Conservation (phyloP, 1,140 invertebrate genomes). For the Drosophila kepulauana region DNA sequence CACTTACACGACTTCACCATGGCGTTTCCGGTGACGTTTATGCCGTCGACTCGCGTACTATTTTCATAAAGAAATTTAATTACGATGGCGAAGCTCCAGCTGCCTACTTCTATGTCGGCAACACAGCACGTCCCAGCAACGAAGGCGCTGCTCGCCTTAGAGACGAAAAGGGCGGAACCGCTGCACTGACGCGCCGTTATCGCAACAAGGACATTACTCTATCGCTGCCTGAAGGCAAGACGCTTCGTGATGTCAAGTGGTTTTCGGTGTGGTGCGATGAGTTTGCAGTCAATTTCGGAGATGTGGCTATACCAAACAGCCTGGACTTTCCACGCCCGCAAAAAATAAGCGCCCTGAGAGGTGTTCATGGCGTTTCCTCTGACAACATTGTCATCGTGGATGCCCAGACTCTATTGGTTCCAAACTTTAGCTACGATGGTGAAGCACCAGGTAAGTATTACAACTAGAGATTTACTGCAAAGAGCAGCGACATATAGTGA, state of each 20-base stretch:
- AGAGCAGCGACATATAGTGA: neutral
- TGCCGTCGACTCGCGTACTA: conserved; percentile 93
- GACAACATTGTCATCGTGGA: conserved; percentile 95
- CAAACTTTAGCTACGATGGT: conserved; percentile 95
- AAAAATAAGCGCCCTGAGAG: conserved; percentile 90
- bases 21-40: conserved; percentile 94
- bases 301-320: conserved; percentile 91
- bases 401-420: conserved; percentile 94
- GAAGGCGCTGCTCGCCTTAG: conserved; percentile 90
- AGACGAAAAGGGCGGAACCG: conserved; percentile 91
- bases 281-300: conserved; percentile 95
- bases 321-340: conserved; percentile 94
- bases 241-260: conserved; percentile 92
- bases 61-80: conserved; percentile 94
- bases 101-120: conserved; percentile 95
- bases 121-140: conserved; percentile 87
- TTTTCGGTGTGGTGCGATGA: conserved; percentile 96
- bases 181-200: conserved; percentile 90
- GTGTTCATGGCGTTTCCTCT: conserved; percentile 93
- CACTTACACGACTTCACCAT: conserved; percentile 92
- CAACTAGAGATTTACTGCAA: neutral
- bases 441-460: conserved; percentile 91
- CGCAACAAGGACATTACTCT: conserved; percentile 92
- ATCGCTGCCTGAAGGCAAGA: conserved; percentile 94
- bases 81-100: conserved; percentile 96